phyloP scores from a whole-genome alignment of 2,113 vertebrate species.

The Scophthalmus maximus region DNA sequence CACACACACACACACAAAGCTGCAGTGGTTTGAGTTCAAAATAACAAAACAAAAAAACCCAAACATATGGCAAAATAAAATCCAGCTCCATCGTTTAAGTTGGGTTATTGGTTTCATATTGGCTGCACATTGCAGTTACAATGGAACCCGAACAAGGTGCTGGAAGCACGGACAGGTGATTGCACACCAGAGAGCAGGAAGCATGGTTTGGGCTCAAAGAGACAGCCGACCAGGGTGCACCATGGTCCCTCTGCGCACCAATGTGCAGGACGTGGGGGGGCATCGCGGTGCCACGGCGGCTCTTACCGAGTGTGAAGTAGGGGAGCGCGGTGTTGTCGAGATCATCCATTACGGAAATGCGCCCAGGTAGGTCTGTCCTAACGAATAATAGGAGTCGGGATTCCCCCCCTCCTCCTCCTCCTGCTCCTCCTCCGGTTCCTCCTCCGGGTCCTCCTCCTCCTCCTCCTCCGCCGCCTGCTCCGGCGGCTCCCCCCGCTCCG shows the following conservation, averaged over 20 bases:
- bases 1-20: too few species aligned
- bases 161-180: too few species aligned
- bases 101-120: background rate
- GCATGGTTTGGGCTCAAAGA: too few species aligned
- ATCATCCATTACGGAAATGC: slow-evolving; percentile 96
- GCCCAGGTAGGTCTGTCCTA: slow-evolving; percentile 94
- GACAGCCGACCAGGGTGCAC: too few species aligned
- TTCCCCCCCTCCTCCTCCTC: slow-evolving; percentile 83
- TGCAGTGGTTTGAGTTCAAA: too few species aligned
- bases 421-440: slow-evolving; percentile 58
- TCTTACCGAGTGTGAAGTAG: slow-evolving; percentile 97
- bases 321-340: slow-evolving; percentile 99
- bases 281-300: slow-evolving; percentile 31
- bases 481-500: slow-evolving; percentile 47
- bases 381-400: slow-evolving; percentile 95
- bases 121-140: background rate
- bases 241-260: too few species aligned
- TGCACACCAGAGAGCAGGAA: too few species aligned
- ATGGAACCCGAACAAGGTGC: too few species aligned
- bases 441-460: slow-evolving; percentile 77
- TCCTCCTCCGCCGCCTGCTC: slow-evolving; percentile 65
- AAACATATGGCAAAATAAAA: background rate
- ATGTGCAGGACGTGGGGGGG: slow-evolving; percentile 1
- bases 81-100: background rate
- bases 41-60: too few species aligned